Conservation (phyloP, 37 sponge, comb jelly and placozoan species). For the Beroe ovata region DNA sequence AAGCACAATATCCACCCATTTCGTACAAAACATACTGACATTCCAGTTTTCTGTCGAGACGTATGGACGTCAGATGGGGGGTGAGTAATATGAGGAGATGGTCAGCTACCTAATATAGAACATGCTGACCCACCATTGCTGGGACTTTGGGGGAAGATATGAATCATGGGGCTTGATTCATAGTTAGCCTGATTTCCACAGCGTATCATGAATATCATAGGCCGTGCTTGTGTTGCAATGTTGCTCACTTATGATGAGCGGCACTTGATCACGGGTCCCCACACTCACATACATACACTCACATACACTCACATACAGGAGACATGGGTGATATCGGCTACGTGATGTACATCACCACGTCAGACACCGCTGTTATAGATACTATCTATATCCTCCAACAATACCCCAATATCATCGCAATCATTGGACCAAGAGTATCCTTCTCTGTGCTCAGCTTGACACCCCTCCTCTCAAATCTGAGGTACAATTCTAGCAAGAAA, state of each 20-base stretch:
- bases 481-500: too few species aligned
- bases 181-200: background rate
- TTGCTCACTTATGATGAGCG: too few species aligned
- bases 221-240: background rate
- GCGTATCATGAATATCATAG: background rate
- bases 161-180: too few species aligned
- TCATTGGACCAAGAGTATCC: conserved; percentile 18
- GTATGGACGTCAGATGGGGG: background rate
- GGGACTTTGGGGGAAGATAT: too few species aligned
- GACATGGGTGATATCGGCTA: conserved; percentile 12
- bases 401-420: conserved; percentile 29
- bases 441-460: background rate
- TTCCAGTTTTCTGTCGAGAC: background rate
- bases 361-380: background rate
- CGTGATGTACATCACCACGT: background rate
- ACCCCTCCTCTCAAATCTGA: background rate
- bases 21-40: conserved; percentile 3
- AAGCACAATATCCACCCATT: background rate
- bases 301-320: too few species aligned
- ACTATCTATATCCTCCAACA: background rate
- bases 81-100: conserved; percentile 29
- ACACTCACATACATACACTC: too few species aligned
- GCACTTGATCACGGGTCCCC: too few species aligned
- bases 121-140: too few species aligned
- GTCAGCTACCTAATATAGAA: too few species aligned